These are phyloP conservation scores for Halcyon badia DNA, from an alignment of 2,797 vertebrate species.

Conservation along the genomic window DNA sequence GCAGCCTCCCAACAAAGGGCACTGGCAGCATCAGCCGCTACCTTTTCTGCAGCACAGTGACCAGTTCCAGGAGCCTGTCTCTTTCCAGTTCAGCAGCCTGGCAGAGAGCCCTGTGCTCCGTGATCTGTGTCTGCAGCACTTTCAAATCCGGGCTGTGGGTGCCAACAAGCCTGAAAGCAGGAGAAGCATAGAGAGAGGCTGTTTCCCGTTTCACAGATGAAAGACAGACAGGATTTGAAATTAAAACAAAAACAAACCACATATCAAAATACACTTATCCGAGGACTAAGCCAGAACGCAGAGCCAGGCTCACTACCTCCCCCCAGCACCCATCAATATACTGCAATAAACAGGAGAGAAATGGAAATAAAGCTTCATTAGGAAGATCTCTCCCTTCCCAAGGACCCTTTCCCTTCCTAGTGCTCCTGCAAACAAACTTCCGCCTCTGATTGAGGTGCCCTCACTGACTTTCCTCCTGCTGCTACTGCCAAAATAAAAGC, in stretches of 20 bases:
- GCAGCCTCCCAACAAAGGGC: neutral
- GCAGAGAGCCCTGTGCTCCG: slow-evolving; percentile 80
- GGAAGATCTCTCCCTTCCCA: neutral
- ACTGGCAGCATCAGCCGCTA: slow-evolving; percentile 4
- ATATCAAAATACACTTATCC: neutral
- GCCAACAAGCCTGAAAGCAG: slow-evolving; percentile 3
- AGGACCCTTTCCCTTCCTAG: neutral
- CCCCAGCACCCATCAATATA: neutral
- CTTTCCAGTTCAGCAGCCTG: slow-evolving; percentile 83
- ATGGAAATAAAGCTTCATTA: neutral
- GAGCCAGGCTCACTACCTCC: neutral
- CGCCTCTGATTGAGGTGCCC: neutral
- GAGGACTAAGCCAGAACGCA: neutral
- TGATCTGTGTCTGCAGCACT: slow-evolving; percentile 75
- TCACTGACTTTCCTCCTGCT: neutral
- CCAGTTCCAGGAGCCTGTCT: slow-evolving; percentile 82
- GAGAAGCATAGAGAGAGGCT: neutral
- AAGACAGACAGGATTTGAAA: neutral
- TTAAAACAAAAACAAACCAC: neutral
- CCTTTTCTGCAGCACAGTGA: slow-evolving; percentile 81
- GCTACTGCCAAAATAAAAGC: neutral
- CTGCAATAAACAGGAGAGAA: neutral
- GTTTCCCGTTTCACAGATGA: neutral
- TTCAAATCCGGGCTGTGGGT: slow-evolving; percentile 50
- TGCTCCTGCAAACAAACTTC: neutral